Evolutionary conservation across 2,888 invertebrate species (phyloP).

Genomic region (Leucophenga montana): DNA sequence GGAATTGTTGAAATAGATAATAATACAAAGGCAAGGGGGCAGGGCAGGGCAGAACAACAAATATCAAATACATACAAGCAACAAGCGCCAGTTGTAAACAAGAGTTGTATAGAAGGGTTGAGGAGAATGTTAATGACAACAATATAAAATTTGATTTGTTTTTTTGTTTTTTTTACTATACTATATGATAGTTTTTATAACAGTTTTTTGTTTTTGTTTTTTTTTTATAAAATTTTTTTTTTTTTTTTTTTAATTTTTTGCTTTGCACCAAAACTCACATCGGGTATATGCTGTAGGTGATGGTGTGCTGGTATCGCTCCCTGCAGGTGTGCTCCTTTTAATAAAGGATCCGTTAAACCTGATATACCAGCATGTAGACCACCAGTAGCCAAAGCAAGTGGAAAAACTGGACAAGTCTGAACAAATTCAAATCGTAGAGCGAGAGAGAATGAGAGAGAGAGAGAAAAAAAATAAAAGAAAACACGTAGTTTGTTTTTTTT

Average conservation of each 20-base stretch:
- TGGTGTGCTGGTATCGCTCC: constrained; percentile 74
- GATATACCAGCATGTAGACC: constrained; percentile 74
- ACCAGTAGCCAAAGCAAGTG: constrained; percentile 73
- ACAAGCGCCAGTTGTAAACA: neutral
- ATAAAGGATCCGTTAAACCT: constrained; percentile 74
- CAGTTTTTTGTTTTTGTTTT: no score
- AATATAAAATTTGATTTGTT: constrained; percentile 33
- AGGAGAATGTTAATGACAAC: constrained; percentile 10
- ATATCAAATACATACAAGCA: neutral
- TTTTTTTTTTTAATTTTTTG: constrained; percentile 19
- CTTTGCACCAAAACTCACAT: constrained; percentile 71
- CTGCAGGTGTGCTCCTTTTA: constrained; percentile 73
- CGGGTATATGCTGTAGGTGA: constrained; percentile 74
- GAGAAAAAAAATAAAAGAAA: constrained; percentile 10
- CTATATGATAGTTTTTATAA: constrained; percentile 36
- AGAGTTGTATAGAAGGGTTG: neutral
- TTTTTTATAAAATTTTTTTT: no score
- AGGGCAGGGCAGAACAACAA: neutral
- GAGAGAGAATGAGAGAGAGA: no score
- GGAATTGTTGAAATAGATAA: no score
- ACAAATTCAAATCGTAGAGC: constrained; percentile 19
- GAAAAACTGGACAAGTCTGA: constrained; percentile 74
- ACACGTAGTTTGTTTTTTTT: constrained; percentile 25
- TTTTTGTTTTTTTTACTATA: constrained; percentile 29
- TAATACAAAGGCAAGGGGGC: neutral